Evolutionary conservation across 1,140 invertebrate genomes (phyloP), one percentile per base, ranked within the genome.

Genomic region (Cydia splendana): DNA sequence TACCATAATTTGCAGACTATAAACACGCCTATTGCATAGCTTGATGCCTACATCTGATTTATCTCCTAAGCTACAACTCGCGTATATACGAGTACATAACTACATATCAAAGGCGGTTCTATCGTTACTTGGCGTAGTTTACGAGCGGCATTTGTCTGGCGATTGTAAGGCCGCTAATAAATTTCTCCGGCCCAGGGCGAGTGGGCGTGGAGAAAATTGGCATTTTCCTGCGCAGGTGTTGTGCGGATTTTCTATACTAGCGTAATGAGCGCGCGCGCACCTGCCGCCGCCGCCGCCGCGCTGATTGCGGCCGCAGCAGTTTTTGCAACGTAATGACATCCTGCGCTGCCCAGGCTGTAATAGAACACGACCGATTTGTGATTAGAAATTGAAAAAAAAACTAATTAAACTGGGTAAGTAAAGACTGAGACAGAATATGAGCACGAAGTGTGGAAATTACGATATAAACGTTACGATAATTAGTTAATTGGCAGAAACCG

Each of bases 161-260:
- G 30, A n/a, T 38, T 42, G 67, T 18, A 18, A 38, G 24, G 65
- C n/a, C 18, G 30, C 30, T 71, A 71, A 71, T 71, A 38, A 34
- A 38, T 71, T 38, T 71, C 67, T 71, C 30, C 67, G 67, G 30
- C 34, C 67, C 30, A 15, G 57, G 9, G 57, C 67, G 34, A 71
- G 67, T 38, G 62, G 24, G 18, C 69, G 65, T 76, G 71, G 79
- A 87, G 87, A 87, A 88, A 88, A 88, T 87, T 81, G 81, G 62
- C 81, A 86, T 87, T 86, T 88, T 88, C 87, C 85, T 84, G 81
- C 69, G 75, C 79, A 80, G 80, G 82, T 84, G 83, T 79, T 80
- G 82, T 78, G 78, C 78, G 75, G 67, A 82, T 87, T 88, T 84
- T 83, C 86, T 85, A 82, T 77, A 62, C 57, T 62, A 62, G 74